These are phyloP conservation scores for Enoplosus armatus DNA, from an alignment of 2,797 vertebrate species.

Conservation along the genomic window DNA sequence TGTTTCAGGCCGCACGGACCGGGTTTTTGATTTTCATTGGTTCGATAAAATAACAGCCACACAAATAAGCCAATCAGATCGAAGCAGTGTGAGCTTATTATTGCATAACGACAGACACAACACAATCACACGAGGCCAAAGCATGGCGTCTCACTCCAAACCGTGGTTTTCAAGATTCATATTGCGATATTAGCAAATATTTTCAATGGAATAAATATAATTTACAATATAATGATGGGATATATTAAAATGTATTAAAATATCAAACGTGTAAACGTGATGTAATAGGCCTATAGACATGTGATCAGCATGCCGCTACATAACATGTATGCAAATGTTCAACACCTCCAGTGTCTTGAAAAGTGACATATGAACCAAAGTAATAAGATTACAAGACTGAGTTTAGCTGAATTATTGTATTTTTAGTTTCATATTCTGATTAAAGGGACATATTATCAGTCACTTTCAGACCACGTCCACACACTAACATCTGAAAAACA, in stretches of 20 bases:
- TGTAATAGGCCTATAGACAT: not conserved
- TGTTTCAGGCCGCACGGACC: accelerated
- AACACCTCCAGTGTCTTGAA: not conserved
- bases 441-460: no score
- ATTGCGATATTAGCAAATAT: not conserved
- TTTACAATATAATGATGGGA: not conserved
- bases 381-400: not conserved
- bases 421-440: no score
- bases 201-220: not conserved
- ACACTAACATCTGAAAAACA: not conserved
- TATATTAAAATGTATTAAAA: not conserved
- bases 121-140: slow-evolving; percentile 16
- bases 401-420: no score
- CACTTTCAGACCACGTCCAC: no score
- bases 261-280: not conserved
- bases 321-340: not conserved
- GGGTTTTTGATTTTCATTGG: slow-evolving; percentile 41
- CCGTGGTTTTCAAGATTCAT: not conserved
- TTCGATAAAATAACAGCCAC: slow-evolving; percentile 38
- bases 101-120: slow-evolving; percentile 60
- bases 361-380: not conserved
- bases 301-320: not conserved
- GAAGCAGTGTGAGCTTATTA: not conserved
- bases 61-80: slow-evolving; percentile 35
- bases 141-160: not conserved